phyloP scores from a whole-genome alignment of 2,888 invertebrate species.

The Spodoptera littoralis region DNA sequence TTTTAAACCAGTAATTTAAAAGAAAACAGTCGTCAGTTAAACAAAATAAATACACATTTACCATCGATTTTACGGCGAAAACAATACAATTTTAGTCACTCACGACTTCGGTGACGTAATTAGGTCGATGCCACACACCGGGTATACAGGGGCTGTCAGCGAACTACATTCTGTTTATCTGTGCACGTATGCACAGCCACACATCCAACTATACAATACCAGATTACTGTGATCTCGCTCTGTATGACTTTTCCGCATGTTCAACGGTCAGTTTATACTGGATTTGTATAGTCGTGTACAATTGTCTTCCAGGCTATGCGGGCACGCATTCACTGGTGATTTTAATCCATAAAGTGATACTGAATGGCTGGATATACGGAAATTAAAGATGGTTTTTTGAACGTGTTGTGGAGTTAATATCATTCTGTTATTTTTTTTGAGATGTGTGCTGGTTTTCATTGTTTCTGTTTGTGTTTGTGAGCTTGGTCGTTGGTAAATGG shows the following conservation, averaged over 20 bases:
- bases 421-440: conserved; percentile 1
- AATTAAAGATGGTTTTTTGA: conserved; percentile 11
- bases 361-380: conserved; percentile 20
- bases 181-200: conserved; percentile 54
- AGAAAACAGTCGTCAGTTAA: too few species aligned
- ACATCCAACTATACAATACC: too few species aligned
- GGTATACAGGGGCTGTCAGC: conserved; percentile 54
- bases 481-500: too few species aligned
- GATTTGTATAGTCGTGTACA: conserved; percentile 39
- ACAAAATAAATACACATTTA: too few species aligned
- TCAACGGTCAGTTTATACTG: too few species aligned
- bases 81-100: conserved; percentile 1
- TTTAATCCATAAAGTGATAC: conserved; percentile 52
- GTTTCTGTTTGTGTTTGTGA: too few species aligned
- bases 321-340: conserved; percentile 48
- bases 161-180: conserved; percentile 59
- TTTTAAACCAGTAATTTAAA: too few species aligned
- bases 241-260: too few species aligned
- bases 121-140: conserved; percentile 54
- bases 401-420: conserved; percentile 6
- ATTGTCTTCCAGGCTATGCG: conserved; percentile 46
- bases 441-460: too few species aligned
- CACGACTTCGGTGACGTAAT: conserved; percentile 53
- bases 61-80: background rate
- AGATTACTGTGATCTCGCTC: too few species aligned